A percentile compares a stretch with the other conserved stretches of the same genome.
These are phyloP conservation scores for Myrmophylax atrothorax DNA, from an alignment of 2,113 vertebrate genomes.

Conservation along the genomic window DNA sequence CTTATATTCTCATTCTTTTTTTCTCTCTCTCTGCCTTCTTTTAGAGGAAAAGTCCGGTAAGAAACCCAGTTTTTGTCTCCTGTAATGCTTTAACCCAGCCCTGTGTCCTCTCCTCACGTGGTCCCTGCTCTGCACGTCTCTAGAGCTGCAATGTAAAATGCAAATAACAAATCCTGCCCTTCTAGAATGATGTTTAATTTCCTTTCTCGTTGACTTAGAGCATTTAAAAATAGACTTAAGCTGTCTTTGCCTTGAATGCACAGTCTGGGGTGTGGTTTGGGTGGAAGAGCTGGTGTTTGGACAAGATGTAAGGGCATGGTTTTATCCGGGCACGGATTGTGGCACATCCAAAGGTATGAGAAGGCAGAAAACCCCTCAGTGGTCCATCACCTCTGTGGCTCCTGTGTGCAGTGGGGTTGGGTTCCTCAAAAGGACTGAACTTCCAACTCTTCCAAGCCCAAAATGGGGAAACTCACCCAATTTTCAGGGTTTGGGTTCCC, in stretches of 20 bases:
- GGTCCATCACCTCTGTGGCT: not conserved
- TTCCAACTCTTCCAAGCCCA: not conserved
- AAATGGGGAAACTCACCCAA: rapidly evolving
- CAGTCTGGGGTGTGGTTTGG: too few species aligned
- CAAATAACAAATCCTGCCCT: not conserved
- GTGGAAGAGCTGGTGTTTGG: not conserved
- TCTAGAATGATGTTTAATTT: not conserved
- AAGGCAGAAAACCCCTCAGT: rapidly evolving
- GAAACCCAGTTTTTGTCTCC: constrained; percentile 26
- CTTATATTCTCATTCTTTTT: constrained; percentile 40
- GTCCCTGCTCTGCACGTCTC: not conserved
- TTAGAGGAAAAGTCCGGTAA: constrained; percentile 98
- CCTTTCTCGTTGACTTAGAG: not conserved
- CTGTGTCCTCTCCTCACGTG: not conserved
- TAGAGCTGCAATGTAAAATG: not conserved
- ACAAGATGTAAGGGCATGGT: rapidly evolving
- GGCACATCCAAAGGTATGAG: not conserved
- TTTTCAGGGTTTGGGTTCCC: not conserved
- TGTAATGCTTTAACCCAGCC: not conserved
- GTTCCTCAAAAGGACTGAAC: rapidly evolving
- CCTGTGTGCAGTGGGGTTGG: rapidly evolving
- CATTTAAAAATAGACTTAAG: not conserved
- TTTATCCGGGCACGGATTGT: rapidly evolving
- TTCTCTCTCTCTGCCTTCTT: constrained; percentile 43
- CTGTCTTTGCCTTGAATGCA: not conserved